Evolutionary conservation across 2,797 vertebrate species (phyloP), one percentile per base, ranked within the genome.

Genomic region (Argentina silus): DNA sequence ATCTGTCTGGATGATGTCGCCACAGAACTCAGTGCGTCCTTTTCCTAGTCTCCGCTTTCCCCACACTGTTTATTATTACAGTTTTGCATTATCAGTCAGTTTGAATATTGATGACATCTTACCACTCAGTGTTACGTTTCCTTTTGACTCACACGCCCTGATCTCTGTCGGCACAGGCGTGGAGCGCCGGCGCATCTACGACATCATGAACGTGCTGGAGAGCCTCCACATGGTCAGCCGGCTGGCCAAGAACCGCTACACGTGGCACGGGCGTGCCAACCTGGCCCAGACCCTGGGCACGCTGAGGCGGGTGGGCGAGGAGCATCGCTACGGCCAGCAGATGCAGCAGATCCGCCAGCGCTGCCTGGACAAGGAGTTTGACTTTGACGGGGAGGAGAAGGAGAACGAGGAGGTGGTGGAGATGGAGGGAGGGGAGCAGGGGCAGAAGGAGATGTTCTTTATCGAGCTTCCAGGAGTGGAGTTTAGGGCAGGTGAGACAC

Each of bases 181-280:
- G 45, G 97, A 99, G 67, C 96, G 97, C 0, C 89, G 98, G 1
- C 96, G 97, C 23, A 98, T 99, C 81, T 99, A 99, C 0, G 97
- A 99, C 74, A 98, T 99, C 21, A 96, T 99, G 93, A 99, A 99
- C 0, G 98, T 99, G 12, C 90, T 99, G 1, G 97, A 99, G 92
- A 98, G 97, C 75, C 93, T 99, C 14, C 96, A 98, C 84, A 98
- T 99, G 96, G 98, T 99, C 81, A 98, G 97, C 90, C 95, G 97
- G 50, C 93, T 97, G 0, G 98, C 97, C 43, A 99, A 98, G 87
- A 99, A 98, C 92, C 95, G 94, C 83, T 98, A 99, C 64, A 83
- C 90, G 0, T 99, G 98, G 98, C 96, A 98, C 0, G 98, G 98
- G 1, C 91, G 94, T 0, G 94, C 93, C 42, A 96, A 96, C 15